Base-by-base conservation (phyloP, 2,113 vertebrate genomes). In the Hemiscyllium ocellatum region DNA sequence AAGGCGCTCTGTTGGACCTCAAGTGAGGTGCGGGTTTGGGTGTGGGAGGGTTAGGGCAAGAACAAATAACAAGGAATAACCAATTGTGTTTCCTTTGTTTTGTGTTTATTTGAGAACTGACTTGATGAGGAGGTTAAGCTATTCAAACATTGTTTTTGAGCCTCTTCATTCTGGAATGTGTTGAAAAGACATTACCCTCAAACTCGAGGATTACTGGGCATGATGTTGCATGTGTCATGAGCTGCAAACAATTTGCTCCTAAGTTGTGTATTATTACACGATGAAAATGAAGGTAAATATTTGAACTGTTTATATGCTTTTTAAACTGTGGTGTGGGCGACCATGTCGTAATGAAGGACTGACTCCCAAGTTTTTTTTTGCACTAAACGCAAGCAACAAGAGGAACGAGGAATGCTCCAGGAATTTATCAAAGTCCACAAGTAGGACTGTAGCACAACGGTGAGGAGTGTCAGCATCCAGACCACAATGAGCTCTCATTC, bases 1-100 rank as follows among this genome's bases (percentile, higher is more conserved):
- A 98, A 98, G 95, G 96, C 98, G 52, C 96, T 97, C 96, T 97
- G 97, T 96, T 98, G 97, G 97, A 91, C 76, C 26, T 42, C 10
- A 1, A 0, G 95, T 97, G 97, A 98, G 61, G 52, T 85, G 37
- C 20, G 3, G 72, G 52, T 6, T 50, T 56, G 42, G 42, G 42
- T 47, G 42, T 68, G 66, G 69, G 29, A 15, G 91, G 50, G 24
- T 1, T 1, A 56, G 12, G 26, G 68, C 33, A 3, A 52, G 52
- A 66, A 66, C 33, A 66, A 61, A 93, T 33, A 95, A 95, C 52
- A 37, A 95, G 52, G 42, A 95, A 95, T 29, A 33, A 80, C 12
- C 68, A 37, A 50, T 95, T 50, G 96, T 70, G 95, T 96, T 83
- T 94, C 61, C 61, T 66, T 66, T 26, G 26, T 66, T 91, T 93